A percentile compares a stretch with the other conserved stretches of the same genome.
phyloP scores from a whole-genome alignment of 2,113 vertebrate species.

The Colius striatus region DNA sequence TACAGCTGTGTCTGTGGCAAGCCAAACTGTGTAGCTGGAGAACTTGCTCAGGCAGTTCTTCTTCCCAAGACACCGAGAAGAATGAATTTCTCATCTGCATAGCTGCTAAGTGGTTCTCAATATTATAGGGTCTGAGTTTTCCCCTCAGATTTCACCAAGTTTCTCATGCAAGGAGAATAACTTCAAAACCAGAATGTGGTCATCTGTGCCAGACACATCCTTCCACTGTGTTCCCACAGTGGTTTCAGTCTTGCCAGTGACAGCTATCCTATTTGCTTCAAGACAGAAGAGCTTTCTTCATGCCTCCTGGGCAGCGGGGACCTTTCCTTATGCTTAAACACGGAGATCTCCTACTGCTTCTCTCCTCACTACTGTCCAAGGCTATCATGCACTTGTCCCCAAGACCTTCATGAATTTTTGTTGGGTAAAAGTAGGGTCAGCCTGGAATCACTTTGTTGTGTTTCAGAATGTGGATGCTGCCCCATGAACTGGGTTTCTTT shows the following conservation, averaged over 20 bases:
- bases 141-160: constrained; percentile 10
- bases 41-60: constrained; percentile 54
- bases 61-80: constrained; percentile 16
- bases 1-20: not conserved
- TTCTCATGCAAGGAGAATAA: constrained; percentile 50
- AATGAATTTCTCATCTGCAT: constrained; percentile 45
- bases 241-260: constrained; percentile 11
- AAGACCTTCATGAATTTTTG: not conserved
- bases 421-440: not conserved
- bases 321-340: constrained; percentile 1
- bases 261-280: constrained; percentile 4
- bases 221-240: constrained; percentile 34
- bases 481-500: not conserved
- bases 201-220: constrained; percentile 1
- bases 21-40: not conserved
- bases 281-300: constrained; percentile 34
- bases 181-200: constrained; percentile 51
- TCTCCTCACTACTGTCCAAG: not conserved
- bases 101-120: constrained; percentile 41
- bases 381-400: not conserved
- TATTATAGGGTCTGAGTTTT: constrained; percentile 39
- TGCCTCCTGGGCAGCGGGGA: constrained; percentile 28
- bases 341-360: not conserved
- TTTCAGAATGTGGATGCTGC: not conserved
- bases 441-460: not conserved